Evolutionary conservation across 2,113 vertebrate genomes (phyloP), one percentile per base, ranked within the genome.

Genomic region (Eulemur macaco): DNA sequence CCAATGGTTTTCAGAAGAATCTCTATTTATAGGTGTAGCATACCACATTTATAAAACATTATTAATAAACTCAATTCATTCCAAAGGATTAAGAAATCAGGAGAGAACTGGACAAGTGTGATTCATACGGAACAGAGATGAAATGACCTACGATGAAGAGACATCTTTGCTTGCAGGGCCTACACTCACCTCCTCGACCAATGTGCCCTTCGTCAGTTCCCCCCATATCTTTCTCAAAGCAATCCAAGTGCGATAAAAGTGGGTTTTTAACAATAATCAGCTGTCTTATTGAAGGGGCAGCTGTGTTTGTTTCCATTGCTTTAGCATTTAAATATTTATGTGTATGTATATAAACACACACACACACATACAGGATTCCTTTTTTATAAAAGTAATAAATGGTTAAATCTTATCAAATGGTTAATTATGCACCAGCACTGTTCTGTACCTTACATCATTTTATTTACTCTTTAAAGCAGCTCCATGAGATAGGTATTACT

Each of bases 81-180:
- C 45, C 45, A 71, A 84, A 85, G 29, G 2, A 37, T 34, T 45
- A 50, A 94, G 34, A 52, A 29, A 58, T n/a, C 31, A 42, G 31
- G 42, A 91, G n/a, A 90, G n/a, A 69, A 93, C 5, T 23, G 20
- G 25, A 91, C 17, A n/a, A 63, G 76, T 6, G 3, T 64, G 47
- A 37, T 27, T n/a, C 6, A 6, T 1, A 21, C 56, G 8, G 54
- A 64, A 47, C 2, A 15, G 18, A 25, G 23, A 50, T 47, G 8
- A n/a, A n/a, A 68, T 4, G 25, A 34, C 21, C 12, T 7, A 0
- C 1, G 6, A 1, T 0, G 20, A n/a, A 23, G n/a, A 86, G 50
- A 25, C 7, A 3, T 0, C 27, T 39, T 47, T 31, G 1, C 37
- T 34, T 31, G 23, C 18, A 37, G 39, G 15, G 5, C 39, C 18